A percentile compares a stretch with the other conserved stretches of the same genome.
Evolutionary conservation across 2,888 invertebrate genomes (phyloP).

Genomic region (Pyrocoelia pectoralis): DNA sequence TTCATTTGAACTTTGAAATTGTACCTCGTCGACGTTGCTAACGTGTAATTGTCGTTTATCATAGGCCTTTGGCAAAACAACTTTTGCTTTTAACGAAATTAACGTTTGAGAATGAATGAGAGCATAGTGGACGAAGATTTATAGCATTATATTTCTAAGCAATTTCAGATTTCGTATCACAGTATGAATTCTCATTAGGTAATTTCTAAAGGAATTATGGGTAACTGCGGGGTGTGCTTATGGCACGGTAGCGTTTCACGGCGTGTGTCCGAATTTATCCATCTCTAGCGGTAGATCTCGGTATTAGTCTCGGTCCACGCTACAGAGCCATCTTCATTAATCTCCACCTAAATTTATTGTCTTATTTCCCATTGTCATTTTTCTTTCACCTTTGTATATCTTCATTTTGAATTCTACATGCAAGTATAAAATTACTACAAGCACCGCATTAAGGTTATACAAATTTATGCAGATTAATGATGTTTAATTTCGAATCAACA

Average conservation of each 20-base stretch:
- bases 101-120: neutral
- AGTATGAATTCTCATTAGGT: slow-evolving; percentile 42
- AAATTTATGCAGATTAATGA: slow-evolving; percentile 46
- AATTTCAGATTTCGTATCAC: slow-evolving; percentile 44
- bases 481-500: slow-evolving; percentile 45
- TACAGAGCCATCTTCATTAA: slow-evolving; percentile 53
- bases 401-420: slow-evolving; percentile 48
- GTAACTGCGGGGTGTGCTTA: slow-evolving; percentile 43
- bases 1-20: no score
- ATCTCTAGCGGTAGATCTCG: slow-evolving; percentile 40
- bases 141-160: slow-evolving; percentile 29
- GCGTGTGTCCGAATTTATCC: slow-evolving; percentile 37
- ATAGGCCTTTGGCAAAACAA: neutral
- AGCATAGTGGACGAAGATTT: slow-evolving; percentile 18
- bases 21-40: no score
- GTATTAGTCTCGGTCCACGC: slow-evolving; percentile 53
- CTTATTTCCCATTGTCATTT: slow-evolving; percentile 56
- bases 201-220: slow-evolving; percentile 43
- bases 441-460: slow-evolving; percentile 45
- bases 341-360: slow-evolving; percentile 56
- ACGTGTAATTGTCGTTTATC: no score
- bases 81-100: neutral
- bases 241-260: slow-evolving; percentile 35
- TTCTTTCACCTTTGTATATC: slow-evolving; percentile 49
- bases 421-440: slow-evolving; percentile 45